Evolutionary conservation across 2,797 vertebrate species (phyloP), one percentile per base, ranked within the genome.

Genomic region (Meda fulgida): DNA sequence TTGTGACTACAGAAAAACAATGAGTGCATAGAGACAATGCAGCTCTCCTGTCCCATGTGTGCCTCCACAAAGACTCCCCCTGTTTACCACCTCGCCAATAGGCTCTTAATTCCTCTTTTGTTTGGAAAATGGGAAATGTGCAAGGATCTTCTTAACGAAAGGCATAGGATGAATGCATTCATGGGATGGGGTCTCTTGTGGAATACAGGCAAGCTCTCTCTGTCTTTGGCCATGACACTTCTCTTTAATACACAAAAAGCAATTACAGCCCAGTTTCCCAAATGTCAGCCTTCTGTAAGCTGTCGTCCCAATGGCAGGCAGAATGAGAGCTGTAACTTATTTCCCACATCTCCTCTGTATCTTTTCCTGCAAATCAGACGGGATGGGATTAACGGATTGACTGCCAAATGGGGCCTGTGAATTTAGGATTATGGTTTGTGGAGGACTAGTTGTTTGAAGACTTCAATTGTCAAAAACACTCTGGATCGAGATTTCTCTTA

Each of bases 51-150:
- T 80, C 81, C 85, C 85, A 70, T 75, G 81, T 66, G 81, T 80
- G 38, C 53, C 55, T 40, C 73, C 40, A 71, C 79, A 72, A 70
- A 78, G 83, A 77, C 43, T 71, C 76, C 66, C 80, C 67, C 86
- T 82, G 79, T 85, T 83, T 51, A 67, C 75, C 84, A 36, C 84
- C 84, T 75, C 69, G 23, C 86, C 78, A 81, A 78, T 14, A 78
- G 72, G 78, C 86, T 66, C 73, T 85, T 87, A 87, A 87, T 85
- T 83, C 83, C 84, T 72, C 86, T 85, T 87, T 87, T 87, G 84
- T 87, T 81, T 78, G 19, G 72, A 53, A 87, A 77, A 84, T 87
- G 86, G 86, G 34, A 87, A 87, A 84, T 46, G 40, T 58, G 43
- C 51, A 77, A 81, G 66, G 70, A 79, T 85, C 86, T 85, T 78